phyloP scores from a whole-genome alignment of 2,888 invertebrate species.

The Heliconius cydno region DNA sequence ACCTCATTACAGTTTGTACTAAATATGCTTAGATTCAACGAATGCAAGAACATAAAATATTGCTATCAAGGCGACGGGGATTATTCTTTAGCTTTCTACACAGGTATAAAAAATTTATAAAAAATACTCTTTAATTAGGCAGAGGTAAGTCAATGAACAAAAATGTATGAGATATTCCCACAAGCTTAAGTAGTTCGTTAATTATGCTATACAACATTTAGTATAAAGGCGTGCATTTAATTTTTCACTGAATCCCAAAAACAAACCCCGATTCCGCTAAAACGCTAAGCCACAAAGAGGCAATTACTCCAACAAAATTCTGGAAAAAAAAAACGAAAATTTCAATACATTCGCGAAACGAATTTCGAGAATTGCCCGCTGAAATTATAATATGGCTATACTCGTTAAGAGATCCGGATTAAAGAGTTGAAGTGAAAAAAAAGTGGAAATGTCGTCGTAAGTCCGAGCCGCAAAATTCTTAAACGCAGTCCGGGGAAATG shows the following conservation, averaged over 20 bases:
- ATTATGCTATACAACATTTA: slow-evolving; percentile 49
- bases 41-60: slow-evolving; percentile 7
- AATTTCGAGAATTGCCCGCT: slow-evolving; percentile 64
- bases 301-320: slow-evolving; percentile 48
- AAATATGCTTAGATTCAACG: not conserved
- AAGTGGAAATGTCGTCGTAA: slow-evolving; percentile 65
- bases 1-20: not conserved
- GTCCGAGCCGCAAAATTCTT: slow-evolving; percentile 80
- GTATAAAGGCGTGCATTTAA: slow-evolving; percentile 39
- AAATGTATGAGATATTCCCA: slow-evolving; percentile 35
- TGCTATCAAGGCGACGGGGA: slow-evolving; percentile 8
- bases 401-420: slow-evolving; percentile 77
- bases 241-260: slow-evolving; percentile 35
- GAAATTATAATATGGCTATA: slow-evolving; percentile 68
- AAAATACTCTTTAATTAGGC: slow-evolving; percentile 20
- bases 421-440: slow-evolving; percentile 74
- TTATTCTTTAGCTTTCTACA: slow-evolving; percentile 15
- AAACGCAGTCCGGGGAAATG: slow-evolving; percentile 82
- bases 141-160: slow-evolving; percentile 13
- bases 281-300: slow-evolving; percentile 47
- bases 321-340: slow-evolving; percentile 49
- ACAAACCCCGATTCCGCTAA: slow-evolving; percentile 37
- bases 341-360: slow-evolving; percentile 60
- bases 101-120: slow-evolving; percentile 3
- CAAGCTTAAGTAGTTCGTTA: slow-evolving; percentile 37